Evolutionary conservation across 2,888 invertebrate species (phyloP), one percentile per base, ranked within the genome.

Genomic region (Doris montereyensis): DNA sequence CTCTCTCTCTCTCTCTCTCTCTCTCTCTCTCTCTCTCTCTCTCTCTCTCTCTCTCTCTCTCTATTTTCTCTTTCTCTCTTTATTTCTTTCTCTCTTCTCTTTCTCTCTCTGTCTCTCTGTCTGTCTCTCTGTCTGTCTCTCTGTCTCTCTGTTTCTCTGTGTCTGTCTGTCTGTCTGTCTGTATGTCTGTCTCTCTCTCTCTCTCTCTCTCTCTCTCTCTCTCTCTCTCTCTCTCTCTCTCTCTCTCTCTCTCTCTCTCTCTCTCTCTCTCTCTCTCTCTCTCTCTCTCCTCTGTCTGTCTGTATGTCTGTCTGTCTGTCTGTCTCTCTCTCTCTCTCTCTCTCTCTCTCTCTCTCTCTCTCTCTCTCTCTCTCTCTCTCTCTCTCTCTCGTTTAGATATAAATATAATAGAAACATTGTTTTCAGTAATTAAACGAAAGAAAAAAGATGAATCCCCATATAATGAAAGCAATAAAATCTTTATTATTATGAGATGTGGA

Each of bases 1-100:
- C 71, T 41, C 71, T 71, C 35, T 35, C 71, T 35, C 71, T 34
- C 71, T 71, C 35, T 71, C 35, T 71, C 35, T 34, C 71, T 34
- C 35, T 34, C 17, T 30, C 32, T 30, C n/a, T 0, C 52, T 41
- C 41, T 28, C 24, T 73, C 57, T 52, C 24, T 73, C 52, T 52
- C 41, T 52, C 52, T 21, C 41, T 73, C 57, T 73, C 30, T 32
- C 72, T 73, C 21, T 73, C 52, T n/a, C 41, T 30, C 26, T 8
- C 28, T 26, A 57, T 24, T 24, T 30, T 26, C 41, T 52, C 52
- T 73, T 24, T 26, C 32, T 71, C 17, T 21, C 21, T 65, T 10
- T n/a, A 10, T 65, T 10, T n/a, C 65, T 65, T 10, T 1, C 10
- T 26, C 26, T 26, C 24, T 30, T 26, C 17, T n/a, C 24, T 21